A percentile compares a stretch with the other conserved stretches of the same genome.
Conservation (phyloP, 2,113 vertebrate species). For the Heloderma charlesbogerti region DNA sequence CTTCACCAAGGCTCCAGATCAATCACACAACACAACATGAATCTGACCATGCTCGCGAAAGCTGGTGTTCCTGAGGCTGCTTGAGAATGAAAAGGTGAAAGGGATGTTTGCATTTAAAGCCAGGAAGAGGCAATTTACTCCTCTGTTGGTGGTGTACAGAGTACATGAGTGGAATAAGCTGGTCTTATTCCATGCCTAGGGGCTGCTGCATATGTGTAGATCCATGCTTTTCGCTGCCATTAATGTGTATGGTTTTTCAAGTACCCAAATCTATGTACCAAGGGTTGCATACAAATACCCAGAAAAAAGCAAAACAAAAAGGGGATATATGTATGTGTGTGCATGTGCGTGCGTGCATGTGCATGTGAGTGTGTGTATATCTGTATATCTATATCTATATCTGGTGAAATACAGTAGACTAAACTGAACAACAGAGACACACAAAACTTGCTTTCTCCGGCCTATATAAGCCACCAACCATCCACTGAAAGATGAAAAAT, state of each 20-base stretch:
- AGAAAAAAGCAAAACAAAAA: neutral
- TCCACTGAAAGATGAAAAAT: conserved; percentile 14
- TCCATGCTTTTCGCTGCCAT: neutral
- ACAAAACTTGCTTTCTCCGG: neutral
- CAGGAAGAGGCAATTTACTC: neutral
- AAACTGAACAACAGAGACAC: neutral
- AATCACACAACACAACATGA: neutral
- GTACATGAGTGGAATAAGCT: neutral
- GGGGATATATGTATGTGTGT: too few relatives aligned
- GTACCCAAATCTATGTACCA: neutral
- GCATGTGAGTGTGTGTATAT: too few relatives aligned
- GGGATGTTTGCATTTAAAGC: neutral
- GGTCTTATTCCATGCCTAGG: neutral
- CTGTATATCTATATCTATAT: too few relatives aligned
- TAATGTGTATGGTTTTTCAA: fast-evolving
- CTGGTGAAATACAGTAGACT: neutral
- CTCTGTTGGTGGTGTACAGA: neutral
- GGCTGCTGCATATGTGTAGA: neutral
- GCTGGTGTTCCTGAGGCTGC: neutral
- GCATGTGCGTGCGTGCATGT: too few relatives aligned
- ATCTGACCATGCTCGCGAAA: neutral
- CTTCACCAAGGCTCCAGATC: neutral
- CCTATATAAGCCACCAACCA: neutral
- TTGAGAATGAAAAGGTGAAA: conserved; percentile 7
- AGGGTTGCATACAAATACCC: neutral